Evolutionary conservation across 2,113 vertebrate species (phyloP), one percentile per base, ranked within the genome.

Genomic region (Polyodon spathula): DNA sequence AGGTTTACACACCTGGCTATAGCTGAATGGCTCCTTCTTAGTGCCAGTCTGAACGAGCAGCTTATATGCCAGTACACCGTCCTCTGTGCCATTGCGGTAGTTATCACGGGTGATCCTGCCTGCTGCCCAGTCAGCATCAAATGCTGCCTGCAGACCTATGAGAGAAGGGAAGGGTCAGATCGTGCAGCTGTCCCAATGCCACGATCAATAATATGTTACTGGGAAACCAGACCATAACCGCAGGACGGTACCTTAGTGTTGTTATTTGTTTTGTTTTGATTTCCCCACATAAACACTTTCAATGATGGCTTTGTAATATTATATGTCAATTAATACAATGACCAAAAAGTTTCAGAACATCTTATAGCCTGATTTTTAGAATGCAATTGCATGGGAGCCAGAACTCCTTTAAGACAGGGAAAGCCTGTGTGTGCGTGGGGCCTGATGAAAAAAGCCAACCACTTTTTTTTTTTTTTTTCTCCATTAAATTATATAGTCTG

Each of bases 1-100:
- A 27, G 42, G 56, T 59, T 9, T 39, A 37, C 71, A 7, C 50
- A 97, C 96, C 89, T 96, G 93, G 73, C 86, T 92, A 71, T 92
- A 91, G 81, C 95, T 92, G 66, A 98, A 90, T 44, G 94, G 94
- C 4, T 94, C 93, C 77, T 91, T 95, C 74, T 94, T 87, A 64
- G 92, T 90, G 60, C 95, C 94, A 0, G 95, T 99, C 79, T 99
- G 96, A 72, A 99, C 91, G 39, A 99, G 93, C 58, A 99, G 91
- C 73, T 97, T 97, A 81, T 97, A 99, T 0, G 94, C 96, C 73
- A 98, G 83, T 0, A 90, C 92, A 27, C 93, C 94, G 0, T 98
- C 96, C 74, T 99, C 96, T 0, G 94, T 97, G 63, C 93, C 95
- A 0, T 99, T 99, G 54, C 93, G 91, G 79, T 93, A 97, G 68